Conservation (phyloP, 2,113 vertebrate species). For the Eclectus roratus region DNA sequence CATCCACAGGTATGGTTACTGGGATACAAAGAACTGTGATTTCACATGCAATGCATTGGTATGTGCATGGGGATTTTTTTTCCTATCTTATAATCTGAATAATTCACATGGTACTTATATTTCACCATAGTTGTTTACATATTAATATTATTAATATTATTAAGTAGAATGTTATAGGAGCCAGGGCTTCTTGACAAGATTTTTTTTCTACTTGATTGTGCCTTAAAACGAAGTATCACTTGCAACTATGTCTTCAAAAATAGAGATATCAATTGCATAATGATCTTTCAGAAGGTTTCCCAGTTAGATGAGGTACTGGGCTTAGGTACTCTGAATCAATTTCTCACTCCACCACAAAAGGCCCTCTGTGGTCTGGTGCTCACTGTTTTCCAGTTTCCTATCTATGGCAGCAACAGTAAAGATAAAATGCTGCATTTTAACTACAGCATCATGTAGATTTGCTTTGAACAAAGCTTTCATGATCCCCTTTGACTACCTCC, state of each 20-base stretch:
- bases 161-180: background rate
- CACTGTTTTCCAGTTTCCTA: background rate
- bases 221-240: background rate
- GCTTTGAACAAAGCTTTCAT: slow-evolving; percentile 3
- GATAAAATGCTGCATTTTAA: slow-evolving; percentile 11
- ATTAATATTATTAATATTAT: background rate
- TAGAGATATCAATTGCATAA: background rate
- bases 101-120: background rate
- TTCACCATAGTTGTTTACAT: background rate
- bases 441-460: background rate
- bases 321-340: background rate
- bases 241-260: background rate
- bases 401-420: background rate
- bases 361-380: background rate
- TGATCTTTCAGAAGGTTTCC: background rate
- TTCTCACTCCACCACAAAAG: background rate
- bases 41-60: background rate
- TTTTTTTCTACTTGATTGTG: background rate
- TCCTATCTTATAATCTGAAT: background rate
- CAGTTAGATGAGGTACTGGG: background rate
- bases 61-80: background rate
- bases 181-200: background rate
- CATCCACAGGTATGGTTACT: background rate
- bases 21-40: background rate
- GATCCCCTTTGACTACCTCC: background rate